Conservation (phyloP, 2,888 invertebrate species). For the Patella pellucida region DNA sequence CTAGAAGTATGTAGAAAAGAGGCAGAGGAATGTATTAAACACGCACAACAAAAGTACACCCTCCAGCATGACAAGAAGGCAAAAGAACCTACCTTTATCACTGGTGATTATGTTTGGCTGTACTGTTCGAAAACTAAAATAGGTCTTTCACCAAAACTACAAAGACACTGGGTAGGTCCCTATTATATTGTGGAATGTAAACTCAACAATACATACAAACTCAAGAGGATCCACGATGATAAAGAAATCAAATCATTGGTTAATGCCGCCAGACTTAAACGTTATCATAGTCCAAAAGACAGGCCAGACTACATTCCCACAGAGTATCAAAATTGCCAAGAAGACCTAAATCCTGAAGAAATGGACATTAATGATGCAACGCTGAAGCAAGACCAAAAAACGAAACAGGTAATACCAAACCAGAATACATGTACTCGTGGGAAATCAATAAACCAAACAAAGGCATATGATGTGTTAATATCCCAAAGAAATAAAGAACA, state of each 20-base stretch:
- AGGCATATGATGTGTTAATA: no score
- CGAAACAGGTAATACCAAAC: no score
- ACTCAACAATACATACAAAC: conserved; percentile 1
- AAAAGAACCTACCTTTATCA: conserved; percentile 1
- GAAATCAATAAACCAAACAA: no score
- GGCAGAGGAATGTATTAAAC: conserved; percentile 8
- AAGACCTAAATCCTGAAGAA: no score
- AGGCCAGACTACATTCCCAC: no score
- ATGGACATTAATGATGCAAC: no score
- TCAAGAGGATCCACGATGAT: neutral
- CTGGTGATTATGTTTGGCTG: conserved; percentile 13
- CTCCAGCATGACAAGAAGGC: conserved; percentile 15
- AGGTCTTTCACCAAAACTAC: conserved; percentile 12
- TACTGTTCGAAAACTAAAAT: neutral
- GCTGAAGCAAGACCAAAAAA: neutral
- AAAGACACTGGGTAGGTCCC: conserved; percentile 13
- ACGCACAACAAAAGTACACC: no score
- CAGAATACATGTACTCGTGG: no score
- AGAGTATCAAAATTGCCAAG: no score
- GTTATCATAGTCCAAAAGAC: neutral
- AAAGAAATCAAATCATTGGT: conserved; percentile 1
- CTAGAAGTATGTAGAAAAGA: conserved; percentile 3
- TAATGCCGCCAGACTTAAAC: conserved; percentile 19
- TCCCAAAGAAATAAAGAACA: no score
- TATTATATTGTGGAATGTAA: conserved; percentile 13